A percentile compares a stretch with the other conserved stretches of the same genome.
phyloP scores from a whole-genome alignment of 2,797 vertebrate species.

The Neopelma chrysocephalum region DNA sequence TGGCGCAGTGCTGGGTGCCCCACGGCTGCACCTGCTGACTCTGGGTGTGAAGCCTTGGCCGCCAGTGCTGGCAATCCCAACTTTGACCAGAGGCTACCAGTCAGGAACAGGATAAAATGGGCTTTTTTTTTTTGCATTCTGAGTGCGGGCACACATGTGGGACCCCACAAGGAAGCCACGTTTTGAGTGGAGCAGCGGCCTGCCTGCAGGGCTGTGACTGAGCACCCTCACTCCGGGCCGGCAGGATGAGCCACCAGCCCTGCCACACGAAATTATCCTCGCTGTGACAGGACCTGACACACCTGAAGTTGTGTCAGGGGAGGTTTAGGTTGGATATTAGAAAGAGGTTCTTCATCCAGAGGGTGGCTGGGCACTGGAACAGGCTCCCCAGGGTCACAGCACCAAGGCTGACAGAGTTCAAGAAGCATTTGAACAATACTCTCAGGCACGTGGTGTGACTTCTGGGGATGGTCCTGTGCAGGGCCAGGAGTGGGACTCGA shows the following conservation, averaged over 20 bases:
- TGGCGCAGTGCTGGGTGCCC: fast-evolving
- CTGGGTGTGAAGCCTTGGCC: fast-evolving
- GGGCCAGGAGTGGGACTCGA: neutral
- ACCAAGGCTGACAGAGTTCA: neutral
- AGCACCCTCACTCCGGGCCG: neutral
- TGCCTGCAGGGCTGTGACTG: neutral
- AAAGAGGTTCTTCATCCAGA: neutral
- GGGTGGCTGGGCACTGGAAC: fast-evolving
- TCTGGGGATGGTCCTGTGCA: too few relatives aligned
- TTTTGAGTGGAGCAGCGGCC: neutral
- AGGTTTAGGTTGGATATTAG: neutral
- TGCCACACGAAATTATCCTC: too few relatives aligned
- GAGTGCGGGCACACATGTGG: neutral
- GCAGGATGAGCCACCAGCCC: neutral
- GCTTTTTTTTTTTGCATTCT: neutral
- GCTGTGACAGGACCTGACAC: neutral
- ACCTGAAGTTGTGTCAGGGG: too few relatives aligned
- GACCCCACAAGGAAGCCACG: too few relatives aligned
- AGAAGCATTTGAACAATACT: neutral
- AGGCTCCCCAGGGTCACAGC: neutral
- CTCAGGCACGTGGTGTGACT: neutral
- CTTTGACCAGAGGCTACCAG: neutral
- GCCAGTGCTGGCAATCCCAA: neutral
- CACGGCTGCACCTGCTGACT: neutral
- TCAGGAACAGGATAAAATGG: neutral